Conservation (phyloP, 2,113 vertebrate genomes). For the Corvus moneduloides region DNA sequence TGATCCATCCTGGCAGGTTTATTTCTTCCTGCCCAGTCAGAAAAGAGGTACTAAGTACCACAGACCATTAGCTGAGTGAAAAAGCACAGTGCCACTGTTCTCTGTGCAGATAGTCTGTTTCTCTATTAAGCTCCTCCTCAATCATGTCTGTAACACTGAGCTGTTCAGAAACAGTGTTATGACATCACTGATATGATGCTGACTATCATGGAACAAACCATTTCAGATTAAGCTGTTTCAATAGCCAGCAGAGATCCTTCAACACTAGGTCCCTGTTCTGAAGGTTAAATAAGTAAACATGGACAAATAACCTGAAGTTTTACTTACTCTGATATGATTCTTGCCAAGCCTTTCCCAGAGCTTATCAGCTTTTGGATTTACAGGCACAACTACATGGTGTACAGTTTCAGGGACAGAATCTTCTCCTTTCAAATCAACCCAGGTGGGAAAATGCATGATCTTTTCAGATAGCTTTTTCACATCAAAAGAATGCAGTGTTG, state of each 20-base stretch:
- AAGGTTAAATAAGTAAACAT: neutral
- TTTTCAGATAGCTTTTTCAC: conserved; percentile 97
- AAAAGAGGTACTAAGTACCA: neutral
- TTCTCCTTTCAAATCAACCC: conserved; percentile 98
- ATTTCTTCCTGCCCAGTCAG: neutral
- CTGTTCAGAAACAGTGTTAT: neutral
- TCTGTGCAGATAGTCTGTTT: neutral
- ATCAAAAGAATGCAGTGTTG: conserved; percentile 96
- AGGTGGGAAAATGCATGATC: conserved; percentile 99
- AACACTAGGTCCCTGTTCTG: neutral
- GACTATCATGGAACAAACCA: neutral
- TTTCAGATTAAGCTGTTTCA: neutral
- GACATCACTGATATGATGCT: neutral
- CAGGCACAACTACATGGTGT: conserved; percentile 92
- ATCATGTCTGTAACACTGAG: neutral
- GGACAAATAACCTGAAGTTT: neutral
- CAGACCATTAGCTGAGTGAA: neutral
- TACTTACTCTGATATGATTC: conserved; percentile 84
- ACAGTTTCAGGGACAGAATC: conserved; percentile 97
- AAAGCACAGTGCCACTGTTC: neutral
- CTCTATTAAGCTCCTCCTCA: neutral
- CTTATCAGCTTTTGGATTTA: conserved; percentile 90
- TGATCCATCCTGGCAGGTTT: neutral
- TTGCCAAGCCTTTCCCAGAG: conserved; percentile 90
- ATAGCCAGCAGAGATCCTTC: neutral